Evolutionary conservation across 2,113 vertebrate genomes (phyloP).

Genomic region (Triplophysa tibetana): DNA sequence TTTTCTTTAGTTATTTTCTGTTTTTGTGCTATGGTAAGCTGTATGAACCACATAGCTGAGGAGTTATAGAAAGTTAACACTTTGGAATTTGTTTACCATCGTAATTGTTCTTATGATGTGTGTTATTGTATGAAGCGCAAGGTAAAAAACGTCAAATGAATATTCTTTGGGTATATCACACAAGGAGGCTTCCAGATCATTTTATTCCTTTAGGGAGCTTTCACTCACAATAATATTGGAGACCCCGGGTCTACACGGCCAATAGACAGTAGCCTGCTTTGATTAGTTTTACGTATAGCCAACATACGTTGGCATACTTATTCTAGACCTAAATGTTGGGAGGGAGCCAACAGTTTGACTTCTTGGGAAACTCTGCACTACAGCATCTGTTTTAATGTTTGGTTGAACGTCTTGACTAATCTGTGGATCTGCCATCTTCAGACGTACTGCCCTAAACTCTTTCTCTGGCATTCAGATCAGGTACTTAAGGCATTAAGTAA

Average conservation of each 20-base stretch:
- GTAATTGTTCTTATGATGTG: no score
- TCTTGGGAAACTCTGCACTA: constrained; percentile 13
- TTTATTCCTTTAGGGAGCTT: no score
- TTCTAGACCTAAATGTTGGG: not conserved
- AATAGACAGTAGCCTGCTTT: constrained; percentile 18
- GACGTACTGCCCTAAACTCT: not conserved
- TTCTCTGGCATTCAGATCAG: constrained; percentile 17
- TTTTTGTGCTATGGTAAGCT: no score
- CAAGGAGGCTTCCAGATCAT: no score
- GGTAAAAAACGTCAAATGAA: no score
- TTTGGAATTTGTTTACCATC: no score
- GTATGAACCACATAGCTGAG: no score
- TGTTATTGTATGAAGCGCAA: no score
- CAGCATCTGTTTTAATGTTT: constrained; percentile 36
- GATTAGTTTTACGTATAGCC: constrained; percentile 18
- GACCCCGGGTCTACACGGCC: not conserved
- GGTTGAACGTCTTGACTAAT: constrained; percentile 17
- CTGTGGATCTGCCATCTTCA: constrained; percentile 1
- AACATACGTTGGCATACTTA: constrained; percentile 12
- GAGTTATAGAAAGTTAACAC: no score
- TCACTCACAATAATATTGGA: not conserved
- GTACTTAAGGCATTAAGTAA: constrained; percentile 5
- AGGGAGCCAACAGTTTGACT: constrained; percentile 19
- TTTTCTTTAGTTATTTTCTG: no score
- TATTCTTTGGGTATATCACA: no score